These are phyloP conservation scores for Champsocephalus esox DNA, from an alignment of 2,797 vertebrate species.

Conservation along the genomic window DNA sequence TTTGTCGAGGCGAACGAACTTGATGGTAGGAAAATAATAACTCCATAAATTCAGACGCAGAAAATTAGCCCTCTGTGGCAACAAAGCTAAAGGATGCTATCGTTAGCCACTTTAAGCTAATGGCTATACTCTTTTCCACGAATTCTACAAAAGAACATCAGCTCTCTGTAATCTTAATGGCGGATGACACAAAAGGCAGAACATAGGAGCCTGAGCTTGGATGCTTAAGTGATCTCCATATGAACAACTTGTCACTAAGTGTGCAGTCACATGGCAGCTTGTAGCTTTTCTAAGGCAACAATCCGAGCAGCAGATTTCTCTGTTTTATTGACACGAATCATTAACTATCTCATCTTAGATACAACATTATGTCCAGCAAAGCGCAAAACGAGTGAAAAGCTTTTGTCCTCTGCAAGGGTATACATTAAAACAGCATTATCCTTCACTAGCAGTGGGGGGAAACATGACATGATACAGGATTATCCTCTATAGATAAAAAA, in stretches of 20 bases:
- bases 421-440: constrained; percentile 79
- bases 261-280: constrained; percentile 6
- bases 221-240: constrained; percentile 7
- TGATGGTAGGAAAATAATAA: not conserved
- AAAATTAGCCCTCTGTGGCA: not conserved
- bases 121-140: not conserved
- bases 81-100: not conserved
- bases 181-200: constrained; percentile 8
- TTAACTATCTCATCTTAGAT: constrained; percentile 91
- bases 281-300: constrained; percentile 46
- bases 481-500: constrained; percentile 43
- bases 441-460: constrained; percentile 64
- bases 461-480: constrained; percentile 64
- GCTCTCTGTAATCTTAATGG: constrained; percentile 10
- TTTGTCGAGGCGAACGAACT: not conserved
- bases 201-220: constrained; percentile 30
- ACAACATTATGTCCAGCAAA: constrained; percentile 91
- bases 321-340: constrained; percentile 89
- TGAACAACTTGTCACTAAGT: not conserved
- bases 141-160: not conserved
- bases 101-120: not conserved
- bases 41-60: not conserved
- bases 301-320: constrained; percentile 63
- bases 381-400: constrained; percentile 90
- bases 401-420: constrained; percentile 82